Evolutionary conservation across 1,140 invertebrate genomes (phyloP).

Genomic region (Aphidius gifuensis): DNA sequence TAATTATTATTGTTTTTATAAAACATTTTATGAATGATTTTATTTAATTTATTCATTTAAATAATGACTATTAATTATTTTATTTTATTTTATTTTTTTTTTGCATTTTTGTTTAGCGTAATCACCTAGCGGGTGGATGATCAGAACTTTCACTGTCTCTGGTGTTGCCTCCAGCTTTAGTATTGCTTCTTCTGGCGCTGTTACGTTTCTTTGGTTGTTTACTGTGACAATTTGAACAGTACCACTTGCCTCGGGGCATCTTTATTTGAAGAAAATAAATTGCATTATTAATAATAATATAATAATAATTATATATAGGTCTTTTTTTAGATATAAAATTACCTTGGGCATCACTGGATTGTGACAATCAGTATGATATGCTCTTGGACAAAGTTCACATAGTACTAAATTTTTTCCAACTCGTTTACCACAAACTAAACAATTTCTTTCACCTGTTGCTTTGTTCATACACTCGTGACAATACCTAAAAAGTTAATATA

Average conservation of each 20-base stretch:
- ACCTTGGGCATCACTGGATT: slow-evolving; percentile 83
- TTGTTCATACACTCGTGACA: slow-evolving; percentile 97
- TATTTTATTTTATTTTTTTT: slow-evolving; percentile 41
- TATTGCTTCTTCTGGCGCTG: slow-evolving; percentile 56
- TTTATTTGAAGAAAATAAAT: slow-evolving; percentile 33
- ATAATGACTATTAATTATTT: slow-evolving; percentile 12
- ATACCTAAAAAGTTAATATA: slow-evolving; percentile 63
- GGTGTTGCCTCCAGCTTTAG: slow-evolving; percentile 43
- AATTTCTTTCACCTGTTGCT: slow-evolving; percentile 82
- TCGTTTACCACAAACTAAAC: slow-evolving; percentile 84
- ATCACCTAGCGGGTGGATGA: slow-evolving; percentile 61
- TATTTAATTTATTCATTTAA: too few relatives aligned
- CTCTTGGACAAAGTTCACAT: slow-evolving; percentile 86
- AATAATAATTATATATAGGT: neutral
- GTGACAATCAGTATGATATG: slow-evolving; percentile 90
- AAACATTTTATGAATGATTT: slow-evolving; percentile 1
- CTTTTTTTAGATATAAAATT: slow-evolving; percentile 4
- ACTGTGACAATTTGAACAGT: slow-evolving; percentile 75
- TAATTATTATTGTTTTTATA: slow-evolving; percentile 16
- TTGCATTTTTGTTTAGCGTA: slow-evolving; percentile 40
- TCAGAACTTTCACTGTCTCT: slow-evolving; percentile 60
- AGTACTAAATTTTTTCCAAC: slow-evolving; percentile 73
- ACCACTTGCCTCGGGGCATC: slow-evolving; percentile 83
- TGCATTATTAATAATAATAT: neutral
- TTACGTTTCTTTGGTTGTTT: slow-evolving; percentile 74